Evolutionary conservation across 1,140 invertebrate species (phyloP).

Genomic region (Leptopilina boulardi): DNA sequence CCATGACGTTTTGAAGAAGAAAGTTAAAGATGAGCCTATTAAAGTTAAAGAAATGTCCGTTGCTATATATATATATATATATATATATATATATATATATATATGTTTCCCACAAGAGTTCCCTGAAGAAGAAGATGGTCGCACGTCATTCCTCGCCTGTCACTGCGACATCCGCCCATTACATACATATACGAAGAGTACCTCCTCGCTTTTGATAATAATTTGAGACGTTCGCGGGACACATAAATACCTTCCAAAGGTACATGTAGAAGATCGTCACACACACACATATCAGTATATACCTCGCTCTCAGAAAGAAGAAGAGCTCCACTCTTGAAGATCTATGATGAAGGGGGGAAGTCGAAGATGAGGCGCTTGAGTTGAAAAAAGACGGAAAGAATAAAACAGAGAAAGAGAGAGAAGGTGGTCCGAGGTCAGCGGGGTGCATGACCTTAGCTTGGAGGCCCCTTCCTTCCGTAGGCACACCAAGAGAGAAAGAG

Average conservation of each 20-base stretch:
- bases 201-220: conserved; percentile 59
- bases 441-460: conserved; percentile 75
- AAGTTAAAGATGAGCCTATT: no score
- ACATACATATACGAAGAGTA: conserved; percentile 50
- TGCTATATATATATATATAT: no score
- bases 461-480: conserved; percentile 75
- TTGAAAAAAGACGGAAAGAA: conserved; percentile 39
- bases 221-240: conserved; percentile 53
- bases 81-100: no score
- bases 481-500: conserved; percentile 60
- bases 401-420: conserved; percentile 45
- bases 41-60: no score
- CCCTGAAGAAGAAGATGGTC: conserved; percentile 36
- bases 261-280: conserved; percentile 14
- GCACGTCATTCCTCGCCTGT: conserved; percentile 55
- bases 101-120: conserved; percentile 55
- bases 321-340: neutral
- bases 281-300: neutral
- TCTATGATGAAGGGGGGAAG: conserved; percentile 35
- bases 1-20: no score
- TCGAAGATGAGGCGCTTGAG: conserved; percentile 42
- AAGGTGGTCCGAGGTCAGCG: conserved; percentile 75
- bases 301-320: no score
- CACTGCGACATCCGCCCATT: conserved; percentile 63
- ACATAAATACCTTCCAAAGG: conserved; percentile 45